phyloP scores from a whole-genome alignment of 2,888 invertebrate genomes.

The Steinernema carpocapsae region DNA sequence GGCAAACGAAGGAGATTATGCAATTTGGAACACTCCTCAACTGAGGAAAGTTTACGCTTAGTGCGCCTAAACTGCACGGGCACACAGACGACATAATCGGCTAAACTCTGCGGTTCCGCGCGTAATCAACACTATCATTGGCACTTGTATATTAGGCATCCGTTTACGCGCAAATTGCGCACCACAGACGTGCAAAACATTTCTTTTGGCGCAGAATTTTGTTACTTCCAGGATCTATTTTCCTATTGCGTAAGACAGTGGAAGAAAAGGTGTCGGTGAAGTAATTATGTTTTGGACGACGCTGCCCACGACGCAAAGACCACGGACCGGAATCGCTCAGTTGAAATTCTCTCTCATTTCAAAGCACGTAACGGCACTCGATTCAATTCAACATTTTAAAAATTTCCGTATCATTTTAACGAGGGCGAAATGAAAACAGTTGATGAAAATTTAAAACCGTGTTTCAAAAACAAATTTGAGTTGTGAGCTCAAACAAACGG shows the following conservation, averaged over 20 bases:
- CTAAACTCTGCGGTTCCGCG: slow-evolving; percentile 3
- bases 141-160: slow-evolving; percentile 25
- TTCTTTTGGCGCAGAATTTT: background rate
- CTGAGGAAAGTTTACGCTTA: slow-evolving; percentile 24
- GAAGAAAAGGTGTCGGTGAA: background rate
- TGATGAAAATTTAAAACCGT: too few relatives aligned
- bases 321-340: too few relatives aligned
- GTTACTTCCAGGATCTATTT: background rate
- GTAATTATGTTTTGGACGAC: slow-evolving; percentile 1
- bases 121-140: slow-evolving; percentile 31
- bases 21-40: slow-evolving; percentile 29
- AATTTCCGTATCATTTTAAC: too few relatives aligned
- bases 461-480: too few relatives aligned
- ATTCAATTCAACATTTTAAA: too few relatives aligned
- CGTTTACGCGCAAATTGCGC: slow-evolving; percentile 4
- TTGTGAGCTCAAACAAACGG: too few relatives aligned
- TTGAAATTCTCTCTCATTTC: too few relatives aligned
- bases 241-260: background rate
- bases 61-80: slow-evolving; percentile 25
- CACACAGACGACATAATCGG: slow-evolving; percentile 12
- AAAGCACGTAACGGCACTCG: too few relatives aligned
- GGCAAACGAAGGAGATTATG: slow-evolving; percentile 29
- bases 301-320: too few relatives aligned
- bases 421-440: too few relatives aligned
- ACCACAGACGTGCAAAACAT: background rate